Base-by-base conservation (phyloP, 1,140 invertebrate genomes). In the Drosophila virilis region DNA sequence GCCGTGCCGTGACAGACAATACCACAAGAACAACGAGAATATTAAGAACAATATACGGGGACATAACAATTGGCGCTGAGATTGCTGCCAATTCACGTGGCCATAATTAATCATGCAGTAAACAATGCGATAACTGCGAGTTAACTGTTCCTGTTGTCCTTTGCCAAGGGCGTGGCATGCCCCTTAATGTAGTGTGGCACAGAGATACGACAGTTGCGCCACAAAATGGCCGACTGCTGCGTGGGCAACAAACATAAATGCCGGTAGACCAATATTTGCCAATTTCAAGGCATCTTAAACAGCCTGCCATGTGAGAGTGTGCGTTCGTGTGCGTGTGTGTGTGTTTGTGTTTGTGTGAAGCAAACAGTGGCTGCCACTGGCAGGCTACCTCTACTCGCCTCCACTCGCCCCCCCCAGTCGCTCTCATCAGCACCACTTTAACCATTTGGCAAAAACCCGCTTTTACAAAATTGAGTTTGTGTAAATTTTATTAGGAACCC, bases 391-490 rank as follows among this genome's bases (percentile, higher is more conserved):
- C 33, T 6, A 46, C 32, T 28, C 22, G 22, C 22, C 22, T 2
- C 17, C 17, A 17, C 17, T 17, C 17, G 17, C 2, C 17, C 17
- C 22, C 3, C 22, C 22, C 22, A 28, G 4, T 5, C 22, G 4
- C 9, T 32, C 55, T 2, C n/a, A 5, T 13, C 15, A 7, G 2
- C 35, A 22, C 12, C 17, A 12, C 22, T 35, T 48, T 35, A 13
- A 6, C 50, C 32, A 51, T 13, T 51, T 51, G 52, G 52, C 58
- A 48, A 42, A 60, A 40, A 46, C 61, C 55, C 37, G 58, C 72
- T 76, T 79, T 73, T 52, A 68, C 22, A 72, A 84, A 84, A 84
- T 83, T 84, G 72, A 83, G 80, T 80, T 83, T 84, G 59, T 72
- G 77, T 77, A 80, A 84, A 80, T 84, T 83, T 83, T 74, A 54